These are phyloP conservation scores for Coelogynopora nodosa DNA, from an alignment of 2,888 invertebrate species.

Conservation along the genomic window DNA sequence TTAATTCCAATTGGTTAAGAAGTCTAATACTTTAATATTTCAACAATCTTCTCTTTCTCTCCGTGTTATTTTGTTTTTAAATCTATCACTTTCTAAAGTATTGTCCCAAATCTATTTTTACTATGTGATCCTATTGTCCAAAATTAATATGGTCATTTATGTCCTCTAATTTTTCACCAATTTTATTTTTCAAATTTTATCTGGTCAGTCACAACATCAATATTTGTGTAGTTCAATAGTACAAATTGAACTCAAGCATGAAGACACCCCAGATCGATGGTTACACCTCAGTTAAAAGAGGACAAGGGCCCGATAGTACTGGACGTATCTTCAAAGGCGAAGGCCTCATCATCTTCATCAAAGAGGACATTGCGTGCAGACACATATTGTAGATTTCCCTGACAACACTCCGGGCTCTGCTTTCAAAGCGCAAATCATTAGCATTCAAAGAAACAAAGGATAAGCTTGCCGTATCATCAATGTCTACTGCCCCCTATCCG, in stretches of 20 bases:
- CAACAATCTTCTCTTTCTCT: too few relatives aligned
- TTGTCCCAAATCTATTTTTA: too few relatives aligned
- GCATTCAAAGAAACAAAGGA: background rate
- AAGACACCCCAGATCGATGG: conserved; percentile 37
- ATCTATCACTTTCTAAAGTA: too few relatives aligned
- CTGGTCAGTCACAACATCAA: conserved; percentile 47
- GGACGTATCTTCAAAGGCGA: conserved; percentile 37
- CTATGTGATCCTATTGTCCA: too few relatives aligned
- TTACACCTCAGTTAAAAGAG: conserved; percentile 39
- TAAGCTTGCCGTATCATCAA: conserved; percentile 20
- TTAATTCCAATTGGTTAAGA: too few relatives aligned
- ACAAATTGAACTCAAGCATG: conserved; percentile 34
- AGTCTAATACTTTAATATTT: too few relatives aligned
- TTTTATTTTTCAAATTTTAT: too few relatives aligned
- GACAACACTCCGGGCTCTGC: background rate
- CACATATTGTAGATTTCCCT: background rate
- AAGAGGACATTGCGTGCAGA: background rate
- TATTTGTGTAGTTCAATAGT: conserved; percentile 48
- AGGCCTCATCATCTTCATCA: conserved; percentile 13
- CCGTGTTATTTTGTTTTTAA: too few relatives aligned
- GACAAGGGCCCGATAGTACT: conserved; percentile 39
- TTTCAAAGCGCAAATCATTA: background rate
- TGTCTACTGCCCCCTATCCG: conserved; percentile 32
- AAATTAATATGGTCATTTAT: too few relatives aligned
- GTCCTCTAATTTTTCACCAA: too few relatives aligned